Base-by-base conservation (phyloP, 2,113 vertebrate genomes). In the Verasper variegatus region DNA sequence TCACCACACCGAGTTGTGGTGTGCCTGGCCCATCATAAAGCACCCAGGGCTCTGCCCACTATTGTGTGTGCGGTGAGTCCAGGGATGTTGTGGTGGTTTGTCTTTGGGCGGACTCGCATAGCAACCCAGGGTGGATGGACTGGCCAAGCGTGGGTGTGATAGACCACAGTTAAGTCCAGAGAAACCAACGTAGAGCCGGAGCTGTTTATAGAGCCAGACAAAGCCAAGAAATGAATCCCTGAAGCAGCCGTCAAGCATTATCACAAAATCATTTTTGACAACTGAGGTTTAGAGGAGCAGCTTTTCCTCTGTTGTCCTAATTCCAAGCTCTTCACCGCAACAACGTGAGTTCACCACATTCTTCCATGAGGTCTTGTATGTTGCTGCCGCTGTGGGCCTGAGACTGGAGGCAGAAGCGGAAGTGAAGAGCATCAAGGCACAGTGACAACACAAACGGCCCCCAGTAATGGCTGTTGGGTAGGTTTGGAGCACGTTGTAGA, bases 391-490 rank as follows among this genome's bases (percentile, higher is more conserved):
- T 61, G 11, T 49, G 12, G 3, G 74, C 78, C 20, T 3, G 24
- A 1, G 71, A 49, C 1, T 86, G 90, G 42, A 93, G 86, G 60
- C 27, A 68, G 72, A 92, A 94, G n/a, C 62, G 61, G 58, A 90
- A 88, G 56, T n/a, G 66, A 15, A 84, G 61, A 0, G 92, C 91
- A 0, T 93, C 92, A 13, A 92, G 86, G 74, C 93, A 92, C 69
- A 94, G 40, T 0, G 80, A 37, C 73, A 92, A 52, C 4, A 92
- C 85, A 21, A 94, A 94, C 0, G 91, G 89, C 45, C 81, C 80
- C 93, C 93, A 92, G 89, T 92, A 92, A 84, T 92, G 79, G 54
- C 82, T 74, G 75, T 91, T 93, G 13, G 83, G 84, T 2, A 91
- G 67, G 35, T 76, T 23, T 0, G 84, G 70, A 0, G 77, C 81